Base-by-base conservation (phyloP, 1,140 invertebrate species). In the Drosophila nebulosa region DNA sequence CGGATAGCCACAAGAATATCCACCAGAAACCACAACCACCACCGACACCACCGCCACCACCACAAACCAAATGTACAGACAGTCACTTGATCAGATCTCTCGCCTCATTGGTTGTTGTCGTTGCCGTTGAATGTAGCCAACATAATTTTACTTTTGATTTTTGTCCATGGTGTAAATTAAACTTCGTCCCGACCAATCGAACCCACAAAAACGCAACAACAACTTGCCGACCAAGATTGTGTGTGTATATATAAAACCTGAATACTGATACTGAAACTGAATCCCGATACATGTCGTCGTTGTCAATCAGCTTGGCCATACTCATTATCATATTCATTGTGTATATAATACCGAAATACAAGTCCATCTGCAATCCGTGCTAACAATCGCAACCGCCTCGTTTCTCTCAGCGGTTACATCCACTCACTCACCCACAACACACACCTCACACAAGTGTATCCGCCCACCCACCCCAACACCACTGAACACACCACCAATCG, bases 171-270 rank as follows among this genome's bases (percentile, higher is more conserved):
- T 67, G 69, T 65, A 53, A 68, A 69, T 57, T 64, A 78, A 61
- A 61, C 32, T 32, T 60, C 30, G 27, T n/a, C 32, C 53, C 42
- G 26, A 18, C 46, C 60, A 59, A 22, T 21, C 39, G 14, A 58
- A 55, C 42, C 64, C 70, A 14, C 53, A 30, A 30, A 9, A 30
- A 30, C 27, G 26, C 14, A 14, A 52, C 42, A 53, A 36, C 50
- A 46, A 74, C 81, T 85, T 86, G 81, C 81, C 50, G 81, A 86
- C 81, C 81, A 81, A 85, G 83, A 85, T 81, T 42, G 69, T 85
- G 83, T 85, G 69, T 52, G 85, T 70, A 81, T 55, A 30, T 55
- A 55, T 1, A 52, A 53, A 55, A 6, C 4, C 52, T 9, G 52
- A 46, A 16, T 71, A 65, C 57, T 61, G 24, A 53, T 30, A 55